These are phyloP conservation scores for Aptenodytes forsteri DNA, from an alignment of 2,113 vertebrate genomes.

Conservation along the genomic window DNA sequence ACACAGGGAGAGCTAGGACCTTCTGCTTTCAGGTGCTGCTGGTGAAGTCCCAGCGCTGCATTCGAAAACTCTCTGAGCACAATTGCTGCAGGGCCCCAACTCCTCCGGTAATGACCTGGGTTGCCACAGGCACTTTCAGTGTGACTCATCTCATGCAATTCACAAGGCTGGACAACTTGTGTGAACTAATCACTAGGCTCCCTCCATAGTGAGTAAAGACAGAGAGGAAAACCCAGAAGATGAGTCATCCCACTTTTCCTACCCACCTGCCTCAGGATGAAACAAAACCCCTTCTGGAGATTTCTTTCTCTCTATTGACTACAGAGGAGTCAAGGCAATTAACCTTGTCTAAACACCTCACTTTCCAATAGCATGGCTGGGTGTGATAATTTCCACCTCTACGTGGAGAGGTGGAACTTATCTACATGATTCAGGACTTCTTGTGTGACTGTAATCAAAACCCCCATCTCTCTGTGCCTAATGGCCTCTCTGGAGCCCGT, in stretches of 20 bases:
- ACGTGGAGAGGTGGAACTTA: neutral
- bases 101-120: neutral
- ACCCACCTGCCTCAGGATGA: neutral
- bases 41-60: neutral
- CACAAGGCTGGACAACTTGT: neutral
- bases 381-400: neutral
- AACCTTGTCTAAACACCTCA: neutral
- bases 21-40: neutral
- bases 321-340: neutral
- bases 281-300: neutral
- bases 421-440: neutral
- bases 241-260: neutral
- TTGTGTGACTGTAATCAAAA: neutral
- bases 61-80: neutral
- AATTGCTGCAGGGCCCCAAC: neutral
- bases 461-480: neutral
- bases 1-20: neutral
- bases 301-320: neutral
- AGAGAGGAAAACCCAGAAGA: neutral
- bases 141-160: neutral
- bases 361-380: neutral
- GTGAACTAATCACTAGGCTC: neutral
- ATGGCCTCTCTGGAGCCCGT: neutral
- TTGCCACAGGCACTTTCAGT: neutral
- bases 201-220: neutral